Conservation (phyloP, 2,888 invertebrate genomes). For the Noctua janthina region DNA sequence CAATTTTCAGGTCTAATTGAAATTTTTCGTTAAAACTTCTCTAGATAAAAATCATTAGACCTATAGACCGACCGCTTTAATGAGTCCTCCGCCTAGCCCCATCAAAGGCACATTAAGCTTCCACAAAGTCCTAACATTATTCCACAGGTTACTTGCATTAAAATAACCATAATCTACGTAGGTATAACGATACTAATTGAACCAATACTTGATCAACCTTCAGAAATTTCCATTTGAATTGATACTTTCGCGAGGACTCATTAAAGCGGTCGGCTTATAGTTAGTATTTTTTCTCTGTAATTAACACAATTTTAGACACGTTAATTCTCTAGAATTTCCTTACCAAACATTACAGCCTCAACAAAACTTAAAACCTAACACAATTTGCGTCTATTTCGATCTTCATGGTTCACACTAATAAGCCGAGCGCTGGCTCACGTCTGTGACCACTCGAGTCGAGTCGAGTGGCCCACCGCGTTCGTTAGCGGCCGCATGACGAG, state of each 20-base stretch:
- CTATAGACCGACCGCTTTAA: background rate
- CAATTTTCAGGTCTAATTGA: background rate
- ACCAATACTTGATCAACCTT: no score
- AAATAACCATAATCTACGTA: no score
- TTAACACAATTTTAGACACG: background rate
- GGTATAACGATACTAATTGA: no score
- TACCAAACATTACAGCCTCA: background rate
- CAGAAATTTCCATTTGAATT: no score
- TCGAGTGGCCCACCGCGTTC: constrained; percentile 86
- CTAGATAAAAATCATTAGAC: background rate
- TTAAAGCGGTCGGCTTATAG: no score
- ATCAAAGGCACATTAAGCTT: no score
- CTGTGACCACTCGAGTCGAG: constrained; percentile 78
- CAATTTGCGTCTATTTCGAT: constrained; percentile 61
- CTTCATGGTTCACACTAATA: constrained; percentile 73
- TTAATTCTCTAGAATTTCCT: background rate
- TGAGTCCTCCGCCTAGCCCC: no score
- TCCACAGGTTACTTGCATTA: no score
- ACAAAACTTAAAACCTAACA: constrained; percentile 43
- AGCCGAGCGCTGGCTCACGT: constrained; percentile 75
- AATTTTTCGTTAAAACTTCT: background rate
- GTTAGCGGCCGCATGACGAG: constrained; percentile 88
- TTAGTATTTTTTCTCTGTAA: background rate
- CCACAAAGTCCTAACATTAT: no score
- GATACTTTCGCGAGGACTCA: no score